Conservation (phyloP, 2,888 invertebrate genomes). For the Oscheius sp. region DNA sequence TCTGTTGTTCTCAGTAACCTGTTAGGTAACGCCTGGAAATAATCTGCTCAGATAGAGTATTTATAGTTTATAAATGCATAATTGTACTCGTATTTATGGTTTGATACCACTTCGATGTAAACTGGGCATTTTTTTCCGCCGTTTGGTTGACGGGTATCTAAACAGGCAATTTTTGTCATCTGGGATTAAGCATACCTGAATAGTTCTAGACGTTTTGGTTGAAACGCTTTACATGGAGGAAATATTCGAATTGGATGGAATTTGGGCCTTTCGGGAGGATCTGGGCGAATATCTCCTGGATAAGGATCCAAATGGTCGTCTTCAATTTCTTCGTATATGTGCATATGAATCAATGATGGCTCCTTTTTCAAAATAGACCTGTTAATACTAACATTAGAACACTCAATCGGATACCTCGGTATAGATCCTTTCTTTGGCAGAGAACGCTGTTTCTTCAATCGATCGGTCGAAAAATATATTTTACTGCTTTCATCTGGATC, state of each 20-base stretch:
- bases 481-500: conserved; percentile 30
- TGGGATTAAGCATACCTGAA: not conserved
- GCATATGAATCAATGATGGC: conserved; percentile 36
- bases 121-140: conserved; percentile 47
- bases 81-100: not conserved
- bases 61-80: not conserved
- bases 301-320: conserved; percentile 46
- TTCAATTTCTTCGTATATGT: conserved; percentile 52
- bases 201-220: conserved; percentile 25
- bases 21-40: conserved; percentile 40
- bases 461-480: conserved; percentile 23
- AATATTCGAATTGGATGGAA: conserved; percentile 39
- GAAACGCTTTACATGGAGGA: conserved; percentile 43
- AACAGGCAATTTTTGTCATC: not conserved
- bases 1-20: conserved; percentile 48
- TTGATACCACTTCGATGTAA: conserved; percentile 32
- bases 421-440: conserved; percentile 23
- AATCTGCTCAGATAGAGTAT: not conserved
- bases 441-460: not conserved
- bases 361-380: conserved; percentile 44
- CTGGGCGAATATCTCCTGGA: conserved; percentile 46
- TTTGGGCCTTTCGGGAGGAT: conserved; percentile 29
- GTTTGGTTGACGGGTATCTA: conserved; percentile 39
- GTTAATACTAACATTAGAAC: not conserved
- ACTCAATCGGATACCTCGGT: conserved; percentile 3